Base-by-base conservation (phyloP, 2,113 vertebrate species). In the Setophaga coronata region DNA sequence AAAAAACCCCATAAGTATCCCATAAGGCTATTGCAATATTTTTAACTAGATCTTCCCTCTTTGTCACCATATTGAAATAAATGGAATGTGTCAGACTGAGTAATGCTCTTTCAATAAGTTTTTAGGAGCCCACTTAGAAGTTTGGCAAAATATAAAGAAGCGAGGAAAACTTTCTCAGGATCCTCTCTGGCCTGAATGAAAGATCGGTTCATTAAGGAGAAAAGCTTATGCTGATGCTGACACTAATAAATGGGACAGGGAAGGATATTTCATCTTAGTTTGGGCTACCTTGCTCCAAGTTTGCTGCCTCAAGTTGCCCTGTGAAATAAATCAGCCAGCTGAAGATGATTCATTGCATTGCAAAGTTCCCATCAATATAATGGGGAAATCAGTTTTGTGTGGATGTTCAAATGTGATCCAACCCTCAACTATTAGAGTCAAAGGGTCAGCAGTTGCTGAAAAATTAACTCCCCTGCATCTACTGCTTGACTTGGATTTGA, bases 131-230 rank as follows among this genome's bases (percentile, higher is more conserved):
- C 57, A 92, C 86, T 97, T 85, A 91, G 94, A 96, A 92, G 92
- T 92, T 93, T 31, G 80, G 79, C 89, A 93, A 79, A 93, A 96
- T 96, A 93, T 95, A 97, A 97, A 97, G 97, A 95, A 85, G 76
- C 67, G 40, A 96, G 89, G 87, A 80, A 56, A 80, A 93, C 92
- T 98, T 97, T 98, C 98, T 98, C 98, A 98, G 96, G 97, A 96
- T 96, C 95, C 43, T 96, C 91, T 45, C 60, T 97, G 95, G 92
- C 91, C 51, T 42, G 92, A 96, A 95, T 97, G 94, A 97, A 97
- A 97, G 97, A 96, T 79, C n/a, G 1, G 87, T 90, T 91, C 94
- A 92, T 96, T 94, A 96, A 94, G 89, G 90, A 96, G 94, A 95
- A 95, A 90, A 94, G 95, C 94, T 97, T 97, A 95, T 95, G 96